Evolutionary conservation across 2,113 vertebrate genomes (phyloP).

Genomic region (Rallus limicola): DNA sequence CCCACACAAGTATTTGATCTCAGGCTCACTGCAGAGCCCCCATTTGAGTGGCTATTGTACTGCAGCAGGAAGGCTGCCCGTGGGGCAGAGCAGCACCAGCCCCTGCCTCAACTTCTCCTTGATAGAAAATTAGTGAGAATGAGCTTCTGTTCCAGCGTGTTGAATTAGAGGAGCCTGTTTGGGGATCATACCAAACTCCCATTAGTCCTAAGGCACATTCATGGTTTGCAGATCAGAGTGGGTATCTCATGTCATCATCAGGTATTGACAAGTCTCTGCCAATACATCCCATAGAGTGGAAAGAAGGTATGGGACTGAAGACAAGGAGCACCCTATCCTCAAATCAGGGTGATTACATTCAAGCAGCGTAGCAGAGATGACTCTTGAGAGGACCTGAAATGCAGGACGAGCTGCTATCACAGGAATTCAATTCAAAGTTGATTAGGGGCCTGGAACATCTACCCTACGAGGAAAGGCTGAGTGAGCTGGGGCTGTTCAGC

Average conservation of each 20-base stretch:
- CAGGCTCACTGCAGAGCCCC: background rate
- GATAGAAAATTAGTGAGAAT: background rate
- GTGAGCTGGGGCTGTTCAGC: too few relatives aligned
- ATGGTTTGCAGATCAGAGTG: background rate
- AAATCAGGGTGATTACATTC: background rate
- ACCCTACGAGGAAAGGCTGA: too few relatives aligned
- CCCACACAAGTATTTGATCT: background rate
- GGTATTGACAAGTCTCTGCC: background rate
- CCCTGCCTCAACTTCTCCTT: background rate
- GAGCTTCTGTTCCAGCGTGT: background rate
- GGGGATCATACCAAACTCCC: background rate
- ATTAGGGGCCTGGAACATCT: too few relatives aligned
- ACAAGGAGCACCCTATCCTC: background rate
- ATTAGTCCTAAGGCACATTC: background rate
- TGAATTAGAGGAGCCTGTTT: background rate
- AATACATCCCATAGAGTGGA: background rate
- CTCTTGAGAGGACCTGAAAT: background rate
- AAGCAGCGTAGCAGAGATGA: background rate
- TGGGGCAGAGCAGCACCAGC: background rate
- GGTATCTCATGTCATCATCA: background rate
- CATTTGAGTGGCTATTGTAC: background rate
- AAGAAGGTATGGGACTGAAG: background rate
- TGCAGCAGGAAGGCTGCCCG: background rate
- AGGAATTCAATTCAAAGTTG: too few relatives aligned
- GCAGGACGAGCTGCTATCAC: background rate